Evolutionary conservation across 2,888 invertebrate species (phyloP), one percentile per base, ranked within the genome.

Genomic region (Eupithecia subumbrata): DNA sequence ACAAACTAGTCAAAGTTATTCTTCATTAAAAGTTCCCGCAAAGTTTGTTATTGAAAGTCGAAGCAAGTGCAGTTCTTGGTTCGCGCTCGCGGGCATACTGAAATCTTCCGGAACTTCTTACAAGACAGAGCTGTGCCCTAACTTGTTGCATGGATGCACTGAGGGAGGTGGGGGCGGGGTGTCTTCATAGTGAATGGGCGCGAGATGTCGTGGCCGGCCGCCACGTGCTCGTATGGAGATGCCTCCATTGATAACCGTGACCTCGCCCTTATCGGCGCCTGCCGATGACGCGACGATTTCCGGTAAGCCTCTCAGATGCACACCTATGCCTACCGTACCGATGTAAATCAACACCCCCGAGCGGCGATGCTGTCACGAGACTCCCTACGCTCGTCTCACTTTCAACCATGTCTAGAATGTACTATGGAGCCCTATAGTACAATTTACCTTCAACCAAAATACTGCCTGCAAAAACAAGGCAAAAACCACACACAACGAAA

Each of bases 141-240:
- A 94, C 94, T 94, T 94, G 94, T 94, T 94, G 94, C 94, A 94
- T 92, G 90, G 93, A 92, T 94, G 95, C 94, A 93, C 90, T 88
- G 89, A 89, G 90, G 90, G 87, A 87, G 88, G 86, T 84, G 85
- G 82, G 85, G 83, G 82, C 80, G 81, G 85, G 88, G 86, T 89
- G 91, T 92, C 92, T 93, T 92, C 90, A 92, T 90, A 93, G 95
- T 92, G 96, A 96, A 93, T 93, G 94, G 92, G 93, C 91, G 91
- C 92, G 93, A 92, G 94, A 93, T 93, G 93, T 93, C 92, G 93
- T 91, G 93, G 93, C 90, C 92, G 91, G 91, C 89, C 86, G 87
- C 90, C 92, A 91, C 90, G 90, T 90, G 90, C 92, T 90, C 90
- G 94, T 94, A 95, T 94, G 95, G 92, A 93, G 94, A 94, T 93